Base-by-base conservation (phyloP, 1,140 invertebrate species). In the Andricus grossulariae region DNA sequence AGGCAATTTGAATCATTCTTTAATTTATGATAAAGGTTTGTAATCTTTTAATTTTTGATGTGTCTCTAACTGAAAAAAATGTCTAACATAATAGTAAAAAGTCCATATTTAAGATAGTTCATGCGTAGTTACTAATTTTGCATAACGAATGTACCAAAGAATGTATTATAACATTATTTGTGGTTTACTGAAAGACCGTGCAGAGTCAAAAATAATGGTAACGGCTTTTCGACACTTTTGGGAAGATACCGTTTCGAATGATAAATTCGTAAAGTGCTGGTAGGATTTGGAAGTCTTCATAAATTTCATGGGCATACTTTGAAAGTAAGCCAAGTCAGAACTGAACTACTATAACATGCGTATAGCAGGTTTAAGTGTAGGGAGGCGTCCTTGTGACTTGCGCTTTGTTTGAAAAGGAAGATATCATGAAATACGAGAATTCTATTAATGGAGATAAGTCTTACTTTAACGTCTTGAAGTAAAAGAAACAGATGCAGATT, bases 291-390 rank as follows among this genome's bases (percentile, higher is more conserved):
- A 55, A 71, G 60, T 52, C 55, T 78, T 66, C 72, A 78, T 74
- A 78, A 78, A 78, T 78, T 74, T 72, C 16, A 18, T 52, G 51
- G 73, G 70, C 32, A 71, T 73, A 74, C 60, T 66, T 66, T 66
- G 60, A 66, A 66, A 66, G 60, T 66, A 66, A 39, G 25, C 60
- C 60, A 66, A 66, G 60, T 54, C 18, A 54, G 52, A 54, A 19
- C 18, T 19, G 52, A 66, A 16, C 16, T 66, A 66, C 57, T 66
- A 25, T 66, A 66, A 39, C 60, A 66, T 66, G 60, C 60, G 60
- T n/a, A 66, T 66, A 66, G 60, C 8, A 39, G 60, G 60, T 66
- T 66, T 66, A 66, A 66, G 60, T 66, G 32, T 66, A 39, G 60
- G 60, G 39, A 66, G 39, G 60, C 60, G 39, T 66, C 60, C 60